Evolutionary conservation across 2,888 invertebrate species (phyloP).

Genomic region (Nezara viridula): DNA sequence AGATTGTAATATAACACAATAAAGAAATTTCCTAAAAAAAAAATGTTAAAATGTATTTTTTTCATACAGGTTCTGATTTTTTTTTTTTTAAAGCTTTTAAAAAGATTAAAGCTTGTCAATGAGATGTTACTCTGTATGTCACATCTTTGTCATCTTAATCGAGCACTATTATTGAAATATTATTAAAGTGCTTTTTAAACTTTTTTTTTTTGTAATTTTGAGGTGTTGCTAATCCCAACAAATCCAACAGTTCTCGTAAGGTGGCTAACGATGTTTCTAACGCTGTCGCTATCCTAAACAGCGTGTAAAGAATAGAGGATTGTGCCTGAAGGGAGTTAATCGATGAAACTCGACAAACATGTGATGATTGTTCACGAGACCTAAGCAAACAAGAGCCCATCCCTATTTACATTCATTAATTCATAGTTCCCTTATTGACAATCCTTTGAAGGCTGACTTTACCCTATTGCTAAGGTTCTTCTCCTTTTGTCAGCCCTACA

Average conservation of each 20-base stretch:
- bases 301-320: background rate
- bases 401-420: conserved; percentile 35
- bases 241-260: background rate
- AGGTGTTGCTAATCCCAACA: too few species aligned
- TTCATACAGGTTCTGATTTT: too few species aligned
- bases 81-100: too few species aligned
- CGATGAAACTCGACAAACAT: background rate
- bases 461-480: background rate
- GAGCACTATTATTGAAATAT: too few species aligned
- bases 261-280: background rate
- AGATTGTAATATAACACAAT: too few species aligned
- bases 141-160: too few species aligned
- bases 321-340: background rate
- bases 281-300: background rate
- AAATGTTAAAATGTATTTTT: too few species aligned
- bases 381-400: conserved; percentile 1
- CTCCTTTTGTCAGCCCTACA: background rate
- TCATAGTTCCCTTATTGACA: conserved; percentile 21
- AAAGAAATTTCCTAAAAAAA: too few species aligned
- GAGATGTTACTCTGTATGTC: too few species aligned
- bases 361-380: background rate
- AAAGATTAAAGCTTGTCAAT: too few species aligned
- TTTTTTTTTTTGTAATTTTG: too few species aligned
- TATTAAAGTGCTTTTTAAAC: too few species aligned
- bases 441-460: conserved; percentile 13